Evolutionary conservation across 2,113 vertebrate species (phyloP), one percentile per base, ranked within the genome.

Genomic region (Ornithorhynchus anatinus): DNA sequence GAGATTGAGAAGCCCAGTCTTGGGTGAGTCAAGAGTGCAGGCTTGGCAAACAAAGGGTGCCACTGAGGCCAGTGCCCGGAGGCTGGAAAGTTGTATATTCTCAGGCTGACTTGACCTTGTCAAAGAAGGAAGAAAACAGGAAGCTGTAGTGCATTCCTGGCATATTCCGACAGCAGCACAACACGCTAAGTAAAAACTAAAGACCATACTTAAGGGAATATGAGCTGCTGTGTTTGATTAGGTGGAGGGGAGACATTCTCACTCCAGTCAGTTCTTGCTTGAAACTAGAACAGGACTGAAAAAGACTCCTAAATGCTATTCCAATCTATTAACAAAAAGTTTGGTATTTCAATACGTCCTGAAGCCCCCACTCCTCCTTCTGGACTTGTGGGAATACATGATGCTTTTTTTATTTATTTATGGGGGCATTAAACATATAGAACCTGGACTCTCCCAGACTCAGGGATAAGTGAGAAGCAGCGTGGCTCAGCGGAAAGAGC

Each of bases 61-160:
- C 27, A 40, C 47, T 43, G 36, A 66, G 69, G 65, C 56, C 45
- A 32, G 56, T 52, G 37, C 61, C 51, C 42, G 66, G 58, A 53
- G 56, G 39, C 29, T 53, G 70, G 51, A 23, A 52, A 52, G 60
- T 40, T 61, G 45, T 45, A 56, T 74, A 47, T 54, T 64, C 65
- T 52, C 44, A 42, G 36, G 56, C 70, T 59, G 63, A 61, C 56
- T 59, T 75, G 72, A 76, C 73, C 79, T 62, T 76, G 51, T 77
- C 69, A 71, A 53, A 50, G 35, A 68, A 67, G 72, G 72, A 72
- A 76, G 65, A 72, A 77, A 85, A 77, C 72, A 80, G 76, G 79
- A 85, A 80, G 52, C 61, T 35, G 25, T 22, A 33, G n/a, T 69
- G 54, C 72, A 82, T 80, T 80, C 76, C 73, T 82, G 65, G 58